Evolutionary conservation across 2,888 invertebrate genomes (phyloP), one percentile per base, ranked within the genome.

Genomic region (Drosophila greeni): DNA sequence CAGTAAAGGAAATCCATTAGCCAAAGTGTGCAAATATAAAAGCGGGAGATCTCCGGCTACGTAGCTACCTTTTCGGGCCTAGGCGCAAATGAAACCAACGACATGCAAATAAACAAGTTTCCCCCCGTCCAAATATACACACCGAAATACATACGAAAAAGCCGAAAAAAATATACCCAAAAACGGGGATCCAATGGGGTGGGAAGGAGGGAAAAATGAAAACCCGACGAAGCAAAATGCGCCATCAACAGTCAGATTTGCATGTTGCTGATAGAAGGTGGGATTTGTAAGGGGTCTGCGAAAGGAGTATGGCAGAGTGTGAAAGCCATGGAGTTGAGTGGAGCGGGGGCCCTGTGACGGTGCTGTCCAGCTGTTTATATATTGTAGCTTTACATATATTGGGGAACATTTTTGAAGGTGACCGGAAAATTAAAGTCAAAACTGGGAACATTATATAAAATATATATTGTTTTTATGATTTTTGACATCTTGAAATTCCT

Each of bases 181-280:
- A 61, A 51, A 36, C 18, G 4, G 11, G 36, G 23, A 23, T 24
- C 39, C 40, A 42, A 16, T 14, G 40, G 40, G 42, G 8, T 9
- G n/a, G 24, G 9, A 0, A 1, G 51, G 31, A 18, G 33, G 11
- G 58, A 43, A 70, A 71, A 69, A 71, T 70, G 70, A 45, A 64
- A 65, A 39, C 49, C 58, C 73, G 64, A 58, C 65, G 58, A 64
- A 72, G 76, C 73, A 77, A 78, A 62, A 78, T 80, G 75, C 62
- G 70, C 78, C 78, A 78, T 80, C 82, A 81, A 74, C 74, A 81
- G 66, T 74, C 81, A 82, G 81, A 82, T 82, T 82, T 82, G 73
- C 83, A 82, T 82, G 75, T 73, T 75, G 48, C 78, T 70, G 76
- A 80, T 80, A 70, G 77, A 75, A 70, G 68, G 47, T 47, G 52